These are phyloP conservation scores for Xenentodon cancila DNA, from an alignment of 2,797 vertebrate species.

Conservation along the genomic window DNA sequence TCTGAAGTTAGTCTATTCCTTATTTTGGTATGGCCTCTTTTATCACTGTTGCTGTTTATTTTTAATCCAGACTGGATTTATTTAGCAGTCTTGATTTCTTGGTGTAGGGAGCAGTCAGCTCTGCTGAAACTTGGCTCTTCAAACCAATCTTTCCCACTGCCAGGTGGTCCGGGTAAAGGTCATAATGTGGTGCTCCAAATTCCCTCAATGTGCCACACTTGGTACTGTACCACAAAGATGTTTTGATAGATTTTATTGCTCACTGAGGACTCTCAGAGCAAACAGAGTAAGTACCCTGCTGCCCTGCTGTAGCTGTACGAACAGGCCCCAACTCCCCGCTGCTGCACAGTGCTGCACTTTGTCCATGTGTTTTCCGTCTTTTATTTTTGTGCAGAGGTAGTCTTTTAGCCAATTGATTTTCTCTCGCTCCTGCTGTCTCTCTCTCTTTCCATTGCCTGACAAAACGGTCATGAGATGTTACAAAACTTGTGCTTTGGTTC, in stretches of 20 bases:
- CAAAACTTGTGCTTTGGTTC: too few species aligned
- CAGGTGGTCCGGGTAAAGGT: slow-evolving; percentile 29
- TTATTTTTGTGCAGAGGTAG: background rate
- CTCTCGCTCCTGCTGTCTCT: too few species aligned
- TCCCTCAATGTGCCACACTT: slow-evolving; percentile 13
- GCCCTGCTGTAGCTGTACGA: too few species aligned
- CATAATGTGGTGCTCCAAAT: slow-evolving; percentile 13
- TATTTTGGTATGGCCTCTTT: slow-evolving; percentile 5
- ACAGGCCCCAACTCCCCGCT: too few species aligned
- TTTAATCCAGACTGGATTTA: slow-evolving; percentile 73
- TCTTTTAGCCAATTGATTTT: background rate
- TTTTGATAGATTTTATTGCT: background rate
- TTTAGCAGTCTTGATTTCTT: slow-evolving; percentile 61
- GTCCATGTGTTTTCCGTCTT: background rate
- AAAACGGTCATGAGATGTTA: too few species aligned
- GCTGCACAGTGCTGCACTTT: background rate
- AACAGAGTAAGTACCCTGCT: background rate
- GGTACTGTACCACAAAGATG: background rate
- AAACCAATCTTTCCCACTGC: slow-evolving; percentile 16
- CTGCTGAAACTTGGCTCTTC: slow-evolving; percentile 41
- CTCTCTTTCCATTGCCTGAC: too few species aligned
- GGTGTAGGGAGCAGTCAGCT: slow-evolving; percentile 46
- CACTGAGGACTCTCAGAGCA: background rate
- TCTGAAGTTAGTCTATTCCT: slow-evolving; percentile 9
- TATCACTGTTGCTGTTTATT: slow-evolving; percentile 60